Conservation (phyloP, 2,113 vertebrate genomes). For the Plecotus auritus region DNA sequence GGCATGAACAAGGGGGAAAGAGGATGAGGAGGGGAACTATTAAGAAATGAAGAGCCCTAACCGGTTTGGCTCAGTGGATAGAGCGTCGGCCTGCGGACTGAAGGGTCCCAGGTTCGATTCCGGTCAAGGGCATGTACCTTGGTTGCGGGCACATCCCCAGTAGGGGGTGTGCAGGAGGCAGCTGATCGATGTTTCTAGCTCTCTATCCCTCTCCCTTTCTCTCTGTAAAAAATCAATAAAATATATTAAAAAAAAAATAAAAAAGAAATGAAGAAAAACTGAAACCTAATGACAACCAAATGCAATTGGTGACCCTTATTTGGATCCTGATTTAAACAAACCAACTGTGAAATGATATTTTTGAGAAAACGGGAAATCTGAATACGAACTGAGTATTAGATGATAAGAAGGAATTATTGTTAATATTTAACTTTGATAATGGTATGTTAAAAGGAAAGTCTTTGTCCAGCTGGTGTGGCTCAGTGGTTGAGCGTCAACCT, state of each 20-base stretch:
- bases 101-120: too few relatives aligned
- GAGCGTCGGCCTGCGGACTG: too few relatives aligned
- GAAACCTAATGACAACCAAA: not conserved
- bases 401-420: not conserved
- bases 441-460: not conserved
- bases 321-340: not conserved
- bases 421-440: not conserved
- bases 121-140: too few relatives aligned
- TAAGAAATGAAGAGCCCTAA: not conserved
- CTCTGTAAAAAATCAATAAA: too few relatives aligned
- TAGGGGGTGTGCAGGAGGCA: too few relatives aligned
- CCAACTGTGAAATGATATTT: not conserved
- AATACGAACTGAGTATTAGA: not conserved
- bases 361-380: not conserved
- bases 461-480: not conserved
- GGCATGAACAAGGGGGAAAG: not conserved
- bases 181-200: too few relatives aligned
- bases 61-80: too few relatives aligned
- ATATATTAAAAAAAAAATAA: too few relatives aligned
- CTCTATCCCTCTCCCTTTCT: too few relatives aligned
- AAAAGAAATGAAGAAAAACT: slow-evolving; percentile 20
- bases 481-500: too few relatives aligned
- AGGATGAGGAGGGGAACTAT: not conserved
- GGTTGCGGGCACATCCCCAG: too few relatives aligned
- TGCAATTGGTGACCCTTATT: not conserved